Conservation (phyloP, 2,113 vertebrate genomes). For the Ageneiosus marmoratus region DNA sequence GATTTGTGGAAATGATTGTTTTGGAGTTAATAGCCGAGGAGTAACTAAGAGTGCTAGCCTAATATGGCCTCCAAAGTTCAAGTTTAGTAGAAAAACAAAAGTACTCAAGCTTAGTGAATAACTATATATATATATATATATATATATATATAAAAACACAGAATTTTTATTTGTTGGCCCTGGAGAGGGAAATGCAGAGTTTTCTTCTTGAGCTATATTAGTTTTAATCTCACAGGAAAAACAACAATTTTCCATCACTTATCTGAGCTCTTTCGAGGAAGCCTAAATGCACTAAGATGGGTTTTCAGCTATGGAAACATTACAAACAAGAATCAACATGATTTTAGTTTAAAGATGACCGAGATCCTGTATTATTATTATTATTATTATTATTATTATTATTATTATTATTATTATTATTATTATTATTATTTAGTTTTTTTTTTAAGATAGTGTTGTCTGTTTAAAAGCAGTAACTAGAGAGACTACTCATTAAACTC, state of each 20-base stretch:
- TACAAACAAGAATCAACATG: constrained; percentile 12
- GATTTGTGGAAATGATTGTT: too few relatives aligned
- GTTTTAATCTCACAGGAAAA: constrained; percentile 1
- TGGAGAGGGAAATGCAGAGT: background rate
- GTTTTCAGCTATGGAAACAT: background rate
- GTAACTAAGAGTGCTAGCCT: background rate
- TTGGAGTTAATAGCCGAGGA: background rate
- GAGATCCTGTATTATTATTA: background rate
- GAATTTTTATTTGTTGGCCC: background rate
- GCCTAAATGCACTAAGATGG: background rate
- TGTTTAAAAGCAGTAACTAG: background rate
- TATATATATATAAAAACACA: too few relatives aligned
- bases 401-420: background rate
- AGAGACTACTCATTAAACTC: background rate
- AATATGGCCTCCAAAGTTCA: background rate
- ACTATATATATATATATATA: too few relatives aligned
- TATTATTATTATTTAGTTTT: too few relatives aligned
- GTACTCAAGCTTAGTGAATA: background rate
- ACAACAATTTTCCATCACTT: constrained; percentile 28
- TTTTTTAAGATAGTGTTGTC: background rate
- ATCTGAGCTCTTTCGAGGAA: background rate
- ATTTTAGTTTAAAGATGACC: background rate
- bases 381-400: background rate
- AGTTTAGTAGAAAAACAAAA: background rate
- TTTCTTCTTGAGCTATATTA: background rate